phyloP scores from a whole-genome alignment of 2,888 invertebrate species.

The Papilio demoleus region DNA sequence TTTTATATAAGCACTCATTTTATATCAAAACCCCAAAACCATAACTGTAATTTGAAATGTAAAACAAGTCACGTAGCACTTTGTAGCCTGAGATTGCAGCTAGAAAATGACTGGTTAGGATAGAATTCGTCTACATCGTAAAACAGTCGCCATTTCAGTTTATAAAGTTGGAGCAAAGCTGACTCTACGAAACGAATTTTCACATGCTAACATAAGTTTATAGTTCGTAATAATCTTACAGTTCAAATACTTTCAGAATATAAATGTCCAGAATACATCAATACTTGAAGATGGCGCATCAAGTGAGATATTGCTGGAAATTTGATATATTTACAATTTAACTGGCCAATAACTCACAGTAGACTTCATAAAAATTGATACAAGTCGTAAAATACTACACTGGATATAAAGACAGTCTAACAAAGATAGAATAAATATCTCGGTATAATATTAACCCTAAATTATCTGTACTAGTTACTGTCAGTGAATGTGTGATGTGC shows the following conservation, averaged over 20 bases:
- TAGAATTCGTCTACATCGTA: slow-evolving; percentile 39
- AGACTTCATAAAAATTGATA: slow-evolving; percentile 20
- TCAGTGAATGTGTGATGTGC: too few relatives aligned
- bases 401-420: background rate
- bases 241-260: slow-evolving; percentile 16
- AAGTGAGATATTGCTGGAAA: background rate
- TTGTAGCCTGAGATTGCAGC: slow-evolving; percentile 35
- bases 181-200: slow-evolving; percentile 20
- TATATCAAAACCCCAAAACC: slow-evolving; percentile 29
- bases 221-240: slow-evolving; percentile 20
- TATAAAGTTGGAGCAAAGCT: slow-evolving; percentile 33
- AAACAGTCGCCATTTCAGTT: slow-evolving; percentile 36
- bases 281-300: slow-evolving; percentile 3
- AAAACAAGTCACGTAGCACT: slow-evolving; percentile 37
- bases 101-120: slow-evolving; percentile 23
- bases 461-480: background rate
- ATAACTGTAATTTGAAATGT: slow-evolving; percentile 17
- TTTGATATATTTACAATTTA: slow-evolving; percentile 22
- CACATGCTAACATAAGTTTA: slow-evolving; percentile 16
- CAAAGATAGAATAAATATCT: background rate
- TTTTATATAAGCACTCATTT: slow-evolving; percentile 24
- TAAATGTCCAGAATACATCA: slow-evolving; percentile 17
- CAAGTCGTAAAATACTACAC: slow-evolving; percentile 9
- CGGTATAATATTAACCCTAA: background rate
- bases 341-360: slow-evolving; percentile 18